These are phyloP conservation scores for Diabrotica undecimpunctata DNA, from an alignment of 1,140 invertebrate species.

Conservation along the genomic window DNA sequence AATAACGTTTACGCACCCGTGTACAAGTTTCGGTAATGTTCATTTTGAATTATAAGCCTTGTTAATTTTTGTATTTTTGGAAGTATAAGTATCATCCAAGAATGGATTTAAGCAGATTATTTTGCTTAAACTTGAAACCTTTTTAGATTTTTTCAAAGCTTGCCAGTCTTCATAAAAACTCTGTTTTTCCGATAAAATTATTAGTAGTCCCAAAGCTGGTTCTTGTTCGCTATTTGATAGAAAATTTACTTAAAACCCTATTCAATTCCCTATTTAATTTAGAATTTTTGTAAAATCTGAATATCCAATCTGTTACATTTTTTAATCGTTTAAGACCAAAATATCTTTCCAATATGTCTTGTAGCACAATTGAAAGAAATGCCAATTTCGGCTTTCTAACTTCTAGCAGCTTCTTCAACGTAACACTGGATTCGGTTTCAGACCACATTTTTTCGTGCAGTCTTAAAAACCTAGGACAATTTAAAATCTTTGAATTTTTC, in stretches of 20 bases:
- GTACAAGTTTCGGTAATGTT: slow-evolving; percentile 10
- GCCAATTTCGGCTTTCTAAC: not conserved
- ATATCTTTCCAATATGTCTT: too few species aligned
- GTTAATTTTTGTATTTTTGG: slow-evolving; percentile 5
- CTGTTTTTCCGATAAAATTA: not conserved
- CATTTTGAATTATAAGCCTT: slow-evolving; percentile 5
- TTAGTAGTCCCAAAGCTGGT: not conserved
- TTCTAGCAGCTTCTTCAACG: not conserved
- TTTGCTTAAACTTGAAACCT: slow-evolving; percentile 13
- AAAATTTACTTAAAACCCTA: slow-evolving; percentile 13
- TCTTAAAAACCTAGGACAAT: slow-evolving; percentile 17
- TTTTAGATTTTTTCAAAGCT: too few species aligned
- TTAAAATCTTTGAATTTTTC: too few species aligned
- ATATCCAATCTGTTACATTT: too few species aligned
- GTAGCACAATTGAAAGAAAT: slow-evolving; percentile 4
- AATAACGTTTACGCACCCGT: slow-evolving; percentile 12
- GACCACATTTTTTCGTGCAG: not conserved
- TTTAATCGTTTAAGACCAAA: too few species aligned
- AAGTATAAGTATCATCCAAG: slow-evolving; percentile 1
- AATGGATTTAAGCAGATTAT: slow-evolving; percentile 22
- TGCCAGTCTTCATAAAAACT: not conserved
- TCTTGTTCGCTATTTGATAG: not conserved
- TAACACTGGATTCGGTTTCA: not conserved
- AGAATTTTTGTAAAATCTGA: slow-evolving; percentile 15
- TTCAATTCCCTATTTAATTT: slow-evolving; percentile 5